These are phyloP conservation scores for Phaethornis superciliosus DNA, from an alignment of 2,113 vertebrate genomes.

Conservation along the genomic window DNA sequence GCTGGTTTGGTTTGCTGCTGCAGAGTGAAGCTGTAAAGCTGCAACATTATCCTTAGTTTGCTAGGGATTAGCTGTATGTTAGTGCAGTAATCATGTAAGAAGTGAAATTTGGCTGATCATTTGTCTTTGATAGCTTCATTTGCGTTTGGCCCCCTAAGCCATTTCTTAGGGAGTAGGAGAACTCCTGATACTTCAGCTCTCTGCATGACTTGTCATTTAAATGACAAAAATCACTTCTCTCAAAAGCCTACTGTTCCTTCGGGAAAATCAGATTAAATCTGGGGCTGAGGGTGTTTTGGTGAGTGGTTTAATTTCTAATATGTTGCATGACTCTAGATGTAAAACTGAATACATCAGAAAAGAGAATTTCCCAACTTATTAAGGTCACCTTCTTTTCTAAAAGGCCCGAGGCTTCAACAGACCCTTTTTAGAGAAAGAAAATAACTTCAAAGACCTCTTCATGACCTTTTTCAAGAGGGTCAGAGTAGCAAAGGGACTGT, in stretches of 20 bases:
- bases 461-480: background rate
- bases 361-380: background rate
- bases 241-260: conserved; percentile 43
- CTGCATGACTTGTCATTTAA: conserved; percentile 55
- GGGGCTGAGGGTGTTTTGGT: conserved; percentile 17
- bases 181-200: background rate
- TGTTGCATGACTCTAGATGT: background rate
- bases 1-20: background rate
- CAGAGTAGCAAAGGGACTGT: background rate
- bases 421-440: background rate
- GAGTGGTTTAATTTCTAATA: conserved; percentile 23
- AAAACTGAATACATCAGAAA: background rate
- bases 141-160: conserved; percentile 32
- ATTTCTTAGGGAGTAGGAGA: conserved; percentile 31
- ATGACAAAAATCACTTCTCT: conserved; percentile 46
- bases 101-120: conserved; percentile 36
- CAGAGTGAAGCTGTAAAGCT: background rate
- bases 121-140: conserved; percentile 54
- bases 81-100: conserved; percentile 8
- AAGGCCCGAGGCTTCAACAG: background rate
- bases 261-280: conserved; percentile 44
- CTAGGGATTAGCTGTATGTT: background rate
- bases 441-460: background rate
- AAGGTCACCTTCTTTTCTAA: background rate
- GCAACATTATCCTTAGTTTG: background rate